Percentiles rank a stretch among this genome's conserved stretches.
phyloP scores from a whole-genome alignment of 92 coral and sea anemone genomes.

The Umimayanthus kanabou region DNA sequence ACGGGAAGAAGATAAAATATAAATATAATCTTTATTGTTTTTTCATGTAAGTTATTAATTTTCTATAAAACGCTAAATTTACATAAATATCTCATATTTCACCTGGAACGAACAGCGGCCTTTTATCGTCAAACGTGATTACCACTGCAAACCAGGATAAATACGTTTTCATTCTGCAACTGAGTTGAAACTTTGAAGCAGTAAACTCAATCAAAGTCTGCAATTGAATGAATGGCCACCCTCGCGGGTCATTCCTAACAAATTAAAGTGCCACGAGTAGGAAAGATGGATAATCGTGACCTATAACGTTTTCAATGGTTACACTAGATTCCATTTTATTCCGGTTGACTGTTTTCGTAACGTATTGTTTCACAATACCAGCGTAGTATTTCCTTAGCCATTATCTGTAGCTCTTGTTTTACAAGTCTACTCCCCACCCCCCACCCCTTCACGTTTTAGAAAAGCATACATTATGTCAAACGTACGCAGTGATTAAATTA shows the following conservation, averaged over 20 bases:
- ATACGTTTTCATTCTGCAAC: background rate
- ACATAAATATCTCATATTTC: too few species aligned
- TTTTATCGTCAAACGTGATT: background rate
- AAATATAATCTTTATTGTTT: background rate
- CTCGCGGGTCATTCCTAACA: too few species aligned
- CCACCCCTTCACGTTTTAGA: background rate
- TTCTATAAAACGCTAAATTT: background rate
- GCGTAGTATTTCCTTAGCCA: background rate
- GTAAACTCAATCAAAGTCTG: too few species aligned
- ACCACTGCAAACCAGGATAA: background rate
- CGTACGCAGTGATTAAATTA: background rate
- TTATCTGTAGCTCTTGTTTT: background rate
- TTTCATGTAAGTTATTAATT: too few species aligned
- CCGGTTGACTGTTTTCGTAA: background rate
- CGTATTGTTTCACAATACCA: background rate
- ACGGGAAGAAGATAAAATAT: background rate
- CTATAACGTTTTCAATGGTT: background rate
- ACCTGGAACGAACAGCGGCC: background rate
- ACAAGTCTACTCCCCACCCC: constrained; percentile 1
- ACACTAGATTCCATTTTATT: too few species aligned
- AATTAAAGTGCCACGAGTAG: too few species aligned
- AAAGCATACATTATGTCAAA: background rate
- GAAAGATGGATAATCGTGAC: background rate
- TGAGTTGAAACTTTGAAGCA: background rate
- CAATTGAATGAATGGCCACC: too few species aligned